Conservation (phyloP, 2,888 invertebrate species). For the Apodemia hepburni region DNA sequence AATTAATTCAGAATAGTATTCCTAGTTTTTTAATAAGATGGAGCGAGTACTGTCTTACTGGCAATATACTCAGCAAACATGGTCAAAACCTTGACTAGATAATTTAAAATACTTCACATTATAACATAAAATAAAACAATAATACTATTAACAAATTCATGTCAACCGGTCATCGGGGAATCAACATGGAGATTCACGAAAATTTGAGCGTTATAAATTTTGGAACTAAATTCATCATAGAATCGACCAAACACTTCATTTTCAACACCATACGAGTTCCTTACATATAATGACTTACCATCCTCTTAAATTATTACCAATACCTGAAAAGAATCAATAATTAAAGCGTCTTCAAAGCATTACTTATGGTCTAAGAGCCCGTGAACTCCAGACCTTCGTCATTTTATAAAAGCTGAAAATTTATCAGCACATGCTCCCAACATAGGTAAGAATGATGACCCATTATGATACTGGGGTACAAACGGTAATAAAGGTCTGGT, state of each 20-base stretch:
- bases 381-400: too few relatives aligned
- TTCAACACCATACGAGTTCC: conserved; percentile 30
- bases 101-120: conserved; percentile 31
- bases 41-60: background rate
- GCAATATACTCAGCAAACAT: conserved; percentile 28
- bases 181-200: conserved; percentile 40
- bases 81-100: conserved; percentile 35
- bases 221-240: conserved; percentile 34
- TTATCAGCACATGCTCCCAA: too few relatives aligned
- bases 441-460: too few relatives aligned
- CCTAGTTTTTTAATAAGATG: conserved; percentile 1
- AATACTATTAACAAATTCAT: conserved; percentile 33
- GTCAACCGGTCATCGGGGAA: conserved; percentile 33
- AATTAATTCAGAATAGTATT: background rate
- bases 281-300: conserved; percentile 50
- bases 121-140: conserved; percentile 22
- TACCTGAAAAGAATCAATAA: conserved; percentile 43
- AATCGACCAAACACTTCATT: conserved; percentile 26
- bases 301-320: conserved; percentile 42
- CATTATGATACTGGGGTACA: too few relatives aligned
- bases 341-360: background rate
- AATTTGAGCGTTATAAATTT: conserved; percentile 55
- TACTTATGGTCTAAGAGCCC: too few relatives aligned
- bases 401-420: too few relatives aligned
- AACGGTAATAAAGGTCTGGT: too few relatives aligned